Evolutionary conservation across 2,113 vertebrate genomes (phyloP).

Genomic region (Dicaeum eximium): DNA sequence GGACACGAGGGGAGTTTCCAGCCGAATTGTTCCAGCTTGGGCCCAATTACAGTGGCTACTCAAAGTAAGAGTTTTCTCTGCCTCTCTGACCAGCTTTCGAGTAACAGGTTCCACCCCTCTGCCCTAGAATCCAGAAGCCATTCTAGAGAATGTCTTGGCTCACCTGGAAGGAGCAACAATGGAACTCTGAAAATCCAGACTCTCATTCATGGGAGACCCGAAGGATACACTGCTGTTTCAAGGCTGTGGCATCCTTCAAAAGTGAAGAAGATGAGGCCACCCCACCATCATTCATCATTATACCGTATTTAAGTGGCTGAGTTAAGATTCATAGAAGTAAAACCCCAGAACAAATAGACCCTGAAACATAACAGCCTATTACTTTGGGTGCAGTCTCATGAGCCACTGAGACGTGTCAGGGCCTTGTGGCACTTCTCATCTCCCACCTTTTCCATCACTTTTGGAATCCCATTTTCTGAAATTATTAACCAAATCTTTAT

Average conservation of each 20-base stretch:
- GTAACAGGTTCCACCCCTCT: neutral
- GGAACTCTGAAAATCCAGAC: neutral
- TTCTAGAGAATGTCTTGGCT: conserved; percentile 23
- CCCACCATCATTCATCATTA: neutral
- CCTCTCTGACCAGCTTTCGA: conserved; percentile 52
- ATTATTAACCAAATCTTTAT: neutral
- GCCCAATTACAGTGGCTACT: neutral
- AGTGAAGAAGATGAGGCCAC: neutral
- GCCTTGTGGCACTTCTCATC: too few species aligned
- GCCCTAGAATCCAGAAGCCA: neutral
- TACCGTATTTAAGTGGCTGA: neutral
- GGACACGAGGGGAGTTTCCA: neutral
- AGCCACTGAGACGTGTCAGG: neutral
- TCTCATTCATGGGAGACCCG: neutral
- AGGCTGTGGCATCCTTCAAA: neutral
- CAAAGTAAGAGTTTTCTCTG: neutral
- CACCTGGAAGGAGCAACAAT: conserved; percentile 35
- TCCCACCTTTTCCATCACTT: neutral
- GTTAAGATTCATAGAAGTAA: neutral
- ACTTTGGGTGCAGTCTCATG: rapidly evolving
- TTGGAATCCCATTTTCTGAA: neutral
- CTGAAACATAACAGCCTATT: neutral
- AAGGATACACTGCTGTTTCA: neutral
- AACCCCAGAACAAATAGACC: neutral
- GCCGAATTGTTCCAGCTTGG: neutral